Base-by-base conservation (phyloP, 2,113 vertebrate species). In the Synodontis membranacea region DNA sequence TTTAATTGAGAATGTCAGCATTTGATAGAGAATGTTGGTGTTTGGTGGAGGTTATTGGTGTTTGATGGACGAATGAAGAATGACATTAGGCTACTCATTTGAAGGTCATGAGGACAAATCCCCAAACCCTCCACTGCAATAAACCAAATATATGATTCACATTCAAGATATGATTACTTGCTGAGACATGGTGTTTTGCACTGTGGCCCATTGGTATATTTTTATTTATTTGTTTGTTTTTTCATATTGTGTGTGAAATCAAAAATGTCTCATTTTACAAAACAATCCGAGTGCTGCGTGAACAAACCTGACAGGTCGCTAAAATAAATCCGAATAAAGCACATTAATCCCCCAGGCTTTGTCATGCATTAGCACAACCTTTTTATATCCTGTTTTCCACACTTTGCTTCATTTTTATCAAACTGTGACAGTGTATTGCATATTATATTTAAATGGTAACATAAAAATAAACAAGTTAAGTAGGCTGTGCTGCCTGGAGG, bases 361-460 rank as follows among this genome's bases (percentile, higher is more conserved):
- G 83, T 84, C 68, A 72, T 58, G 37, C 23, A 54, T 84, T 74
- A 44, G 83, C 21, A 70, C 46, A 39, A 68, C 42, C 46, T 74
- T 44, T 44, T 28, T 74, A 82, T 39, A 37, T 52, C 64, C 78
- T 83, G 50, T 54, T 75, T 75, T 89, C 79, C 88, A 89, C 85
- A 91, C 75, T 52, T 34, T 9, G 17, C 75, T 79, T 79, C 46
- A 34, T 79, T 79, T 44, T 74, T 5, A 74, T 28, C 42, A 46
- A 12, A 74, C 39, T 79, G 75, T 79, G 75, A 4, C 48, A 7
- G 9, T 52, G 31, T 34, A 8, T 17, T n/a, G 39, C 28, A 46
- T 12, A 5, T 46, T 76, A 48, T 48, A 46, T 70, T 39, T 70
- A 23, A 39, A 6, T 0, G 0, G 2, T n/a, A 46, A 75, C n/a